Conservation (phyloP, 2,797 vertebrate genomes). For the Acrossocheilus wenchowensis region DNA sequence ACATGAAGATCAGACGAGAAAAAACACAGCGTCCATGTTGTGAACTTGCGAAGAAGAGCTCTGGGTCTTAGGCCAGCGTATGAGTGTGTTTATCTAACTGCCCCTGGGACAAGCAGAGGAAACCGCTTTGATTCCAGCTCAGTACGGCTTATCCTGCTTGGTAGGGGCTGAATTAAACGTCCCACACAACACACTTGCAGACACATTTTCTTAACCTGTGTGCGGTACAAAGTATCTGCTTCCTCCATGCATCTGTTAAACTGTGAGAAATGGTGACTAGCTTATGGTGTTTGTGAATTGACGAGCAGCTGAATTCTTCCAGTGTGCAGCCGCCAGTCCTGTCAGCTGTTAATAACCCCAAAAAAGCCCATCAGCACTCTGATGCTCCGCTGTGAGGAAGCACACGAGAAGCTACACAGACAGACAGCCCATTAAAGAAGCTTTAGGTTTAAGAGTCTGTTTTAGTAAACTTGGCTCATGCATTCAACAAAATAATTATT, state of each 20-base stretch:
- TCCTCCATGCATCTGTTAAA: constrained; percentile 5
- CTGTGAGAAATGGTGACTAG: constrained; percentile 32
- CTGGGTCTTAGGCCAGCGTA: constrained; percentile 40
- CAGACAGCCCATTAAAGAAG: constrained; percentile 15
- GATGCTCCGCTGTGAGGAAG: constrained; percentile 10
- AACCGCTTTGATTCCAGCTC: constrained; percentile 56
- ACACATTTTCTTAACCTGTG: constrained; percentile 48
- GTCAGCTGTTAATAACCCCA: constrained; percentile 24
- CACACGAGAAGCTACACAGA: constrained; percentile 3
- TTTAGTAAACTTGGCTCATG: not conserved
- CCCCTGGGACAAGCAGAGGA: constrained; percentile 60
- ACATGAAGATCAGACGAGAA: constrained; percentile 59
- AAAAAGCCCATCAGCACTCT: constrained; percentile 8
- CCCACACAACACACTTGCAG: constrained; percentile 23
- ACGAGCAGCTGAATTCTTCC: constrained; percentile 27
- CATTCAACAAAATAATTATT: not conserved
- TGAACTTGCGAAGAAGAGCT: constrained; percentile 56
- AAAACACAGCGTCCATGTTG: constrained; percentile 58
- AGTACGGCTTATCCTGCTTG: constrained; percentile 55
- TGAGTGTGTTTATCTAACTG: constrained; percentile 59
- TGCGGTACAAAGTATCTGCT: not conserved
- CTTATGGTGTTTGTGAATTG: not conserved
- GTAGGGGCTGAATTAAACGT: constrained; percentile 55
- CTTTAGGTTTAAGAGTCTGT: not conserved
- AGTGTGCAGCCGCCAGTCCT: constrained; percentile 2